phyloP scores from a whole-genome alignment of 2,888 invertebrate genomes.

The Eupithecia pulchellata region DNA sequence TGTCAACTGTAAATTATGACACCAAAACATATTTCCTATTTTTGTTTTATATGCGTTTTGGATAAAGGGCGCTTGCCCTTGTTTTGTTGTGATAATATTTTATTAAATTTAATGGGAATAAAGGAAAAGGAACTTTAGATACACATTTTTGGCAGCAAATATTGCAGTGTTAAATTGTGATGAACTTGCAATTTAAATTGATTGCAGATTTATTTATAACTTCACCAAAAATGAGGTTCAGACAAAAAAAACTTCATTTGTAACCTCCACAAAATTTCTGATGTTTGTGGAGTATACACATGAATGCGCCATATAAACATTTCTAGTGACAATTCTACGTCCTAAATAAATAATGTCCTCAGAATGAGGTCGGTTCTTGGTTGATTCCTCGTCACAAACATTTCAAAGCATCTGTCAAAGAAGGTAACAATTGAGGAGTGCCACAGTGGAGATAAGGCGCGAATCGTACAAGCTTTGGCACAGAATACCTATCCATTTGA shows the following conservation, averaged over 20 bases:
- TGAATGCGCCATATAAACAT: neutral
- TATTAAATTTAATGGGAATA: neutral
- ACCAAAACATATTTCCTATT: slow-evolving; percentile 83
- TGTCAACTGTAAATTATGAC: slow-evolving; percentile 85
- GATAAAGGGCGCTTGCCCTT: slow-evolving; percentile 38
- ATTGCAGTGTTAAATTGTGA: neutral
- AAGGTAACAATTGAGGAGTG: slow-evolving; percentile 69
- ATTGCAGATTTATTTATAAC: neutral
- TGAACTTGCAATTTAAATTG: neutral
- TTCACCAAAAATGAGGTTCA: neutral
- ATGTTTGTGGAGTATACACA: neutral
- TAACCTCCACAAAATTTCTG: too few relatives aligned
- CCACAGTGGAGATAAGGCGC: slow-evolving; percentile 73
- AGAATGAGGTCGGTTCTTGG: slow-evolving; percentile 37
- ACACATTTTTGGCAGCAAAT: neutral
- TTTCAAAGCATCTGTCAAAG: slow-evolving; percentile 52
- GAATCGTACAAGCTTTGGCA: slow-evolving; percentile 64
- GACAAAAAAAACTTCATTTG: neutral
- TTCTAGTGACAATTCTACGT: neutral
- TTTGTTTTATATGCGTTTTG: slow-evolving; percentile 67
- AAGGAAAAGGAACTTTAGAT: neutral
- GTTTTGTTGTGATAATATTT: slow-evolving; percentile 21
- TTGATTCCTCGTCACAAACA: slow-evolving; percentile 48
- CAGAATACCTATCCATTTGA: slow-evolving; percentile 44
- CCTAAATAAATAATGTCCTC: neutral